A percentile compares a stretch with the other conserved stretches of the same genome.
Conservation (phyloP, 1,140 invertebrate genomes). For the Cherax quadricarinatus region DNA sequence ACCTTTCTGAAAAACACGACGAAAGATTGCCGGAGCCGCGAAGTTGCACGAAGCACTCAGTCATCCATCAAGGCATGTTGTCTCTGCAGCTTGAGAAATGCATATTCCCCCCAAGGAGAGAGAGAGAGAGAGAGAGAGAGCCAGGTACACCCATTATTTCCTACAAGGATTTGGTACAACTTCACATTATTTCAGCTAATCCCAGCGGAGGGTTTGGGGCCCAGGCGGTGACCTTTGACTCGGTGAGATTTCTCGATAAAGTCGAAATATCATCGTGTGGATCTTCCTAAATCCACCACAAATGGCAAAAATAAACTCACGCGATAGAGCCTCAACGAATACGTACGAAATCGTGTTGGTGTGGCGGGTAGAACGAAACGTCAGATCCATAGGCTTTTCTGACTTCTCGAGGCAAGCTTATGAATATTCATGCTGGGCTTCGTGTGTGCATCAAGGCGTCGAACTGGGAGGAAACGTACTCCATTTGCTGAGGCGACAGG, state of each 20-base stretch:
- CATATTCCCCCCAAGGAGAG: conserved; percentile 25
- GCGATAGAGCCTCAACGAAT: not conserved
- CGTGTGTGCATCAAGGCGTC: conserved; percentile 53
- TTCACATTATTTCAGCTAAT: conserved; percentile 41
- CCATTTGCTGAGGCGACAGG: conserved; percentile 56
- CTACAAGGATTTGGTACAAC: conserved; percentile 26
- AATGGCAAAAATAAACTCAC: not conserved
- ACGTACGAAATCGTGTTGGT: not conserved
- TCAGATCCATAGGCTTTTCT: conserved; percentile 6
- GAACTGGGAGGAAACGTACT: conserved; percentile 54
- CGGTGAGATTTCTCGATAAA: not conserved
- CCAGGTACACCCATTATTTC: conserved; percentile 46
- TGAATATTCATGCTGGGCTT: conserved; percentile 49
- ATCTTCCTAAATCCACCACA: not conserved
- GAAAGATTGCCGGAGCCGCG: conserved; percentile 35
- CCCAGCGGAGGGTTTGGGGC: not conserved
- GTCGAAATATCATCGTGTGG: not conserved
- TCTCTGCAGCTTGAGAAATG: conserved; percentile 67
- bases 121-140: not conserved
- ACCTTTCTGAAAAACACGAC: conserved; percentile 34
- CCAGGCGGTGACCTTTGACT: not conserved
- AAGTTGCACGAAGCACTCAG: conserved; percentile 65
- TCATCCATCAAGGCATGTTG: conserved; percentile 70
- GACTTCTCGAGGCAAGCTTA: conserved; percentile 28
- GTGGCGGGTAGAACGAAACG: not conserved